These are phyloP conservation scores for Oxyruncus cristatus DNA, from an alignment of 2,113 vertebrate genomes.

Conservation along the genomic window DNA sequence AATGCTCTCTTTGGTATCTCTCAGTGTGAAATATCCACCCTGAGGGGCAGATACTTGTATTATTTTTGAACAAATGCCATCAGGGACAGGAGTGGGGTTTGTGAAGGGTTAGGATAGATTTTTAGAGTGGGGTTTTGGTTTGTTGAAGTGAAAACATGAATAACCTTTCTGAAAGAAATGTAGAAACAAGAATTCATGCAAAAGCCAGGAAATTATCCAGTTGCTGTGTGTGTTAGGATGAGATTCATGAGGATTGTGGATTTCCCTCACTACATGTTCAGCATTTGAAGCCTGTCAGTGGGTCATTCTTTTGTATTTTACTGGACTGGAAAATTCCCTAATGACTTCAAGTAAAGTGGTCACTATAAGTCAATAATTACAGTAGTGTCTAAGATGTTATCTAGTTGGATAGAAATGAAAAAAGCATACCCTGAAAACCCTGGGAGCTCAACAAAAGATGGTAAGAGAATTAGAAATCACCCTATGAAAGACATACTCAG, in stretches of 20 bases:
- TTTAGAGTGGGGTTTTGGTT: not conserved
- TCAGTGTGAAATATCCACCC: not conserved
- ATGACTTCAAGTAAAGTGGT: not conserved
- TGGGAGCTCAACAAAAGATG: not conserved
- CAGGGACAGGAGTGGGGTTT: not conserved
- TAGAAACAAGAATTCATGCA: not conserved
- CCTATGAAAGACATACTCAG: not conserved
- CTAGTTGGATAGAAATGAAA: conserved; percentile 24
- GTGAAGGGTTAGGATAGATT: not conserved
- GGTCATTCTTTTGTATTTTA: conserved; percentile 18
- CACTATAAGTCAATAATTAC: conserved; percentile 39
- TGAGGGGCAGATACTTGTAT: not conserved
- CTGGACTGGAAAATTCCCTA: conserved; percentile 33
- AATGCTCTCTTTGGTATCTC: not conserved
- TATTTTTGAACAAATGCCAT: not conserved
- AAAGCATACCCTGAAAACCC: not conserved
- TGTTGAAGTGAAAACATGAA: not conserved
- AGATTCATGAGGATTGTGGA: not conserved
- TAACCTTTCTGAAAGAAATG: not conserved
- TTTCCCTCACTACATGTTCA: not conserved
- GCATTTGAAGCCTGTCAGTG: not conserved
- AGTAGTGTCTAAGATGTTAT: not conserved
- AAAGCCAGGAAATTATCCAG: not conserved
- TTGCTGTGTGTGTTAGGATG: not conserved
- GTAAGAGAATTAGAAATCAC: not conserved